A percentile compares a stretch with the other conserved stretches of the same genome.
These are phyloP conservation scores for Erpetoichthys calabaricus DNA, from an alignment of 2,797 vertebrate genomes.

Conservation along the genomic window DNA sequence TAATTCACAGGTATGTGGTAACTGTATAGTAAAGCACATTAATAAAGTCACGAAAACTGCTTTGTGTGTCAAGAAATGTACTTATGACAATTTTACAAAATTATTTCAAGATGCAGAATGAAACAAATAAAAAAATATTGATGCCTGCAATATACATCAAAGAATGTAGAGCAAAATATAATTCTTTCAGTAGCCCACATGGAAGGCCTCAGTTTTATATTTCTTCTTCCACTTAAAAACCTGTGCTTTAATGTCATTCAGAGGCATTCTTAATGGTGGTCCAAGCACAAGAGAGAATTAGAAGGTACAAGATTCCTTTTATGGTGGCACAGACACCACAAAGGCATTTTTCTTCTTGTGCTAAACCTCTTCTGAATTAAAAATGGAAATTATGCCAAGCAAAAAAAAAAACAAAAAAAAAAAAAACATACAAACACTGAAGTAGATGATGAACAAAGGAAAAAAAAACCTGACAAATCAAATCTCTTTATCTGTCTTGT, in stretches of 20 bases:
- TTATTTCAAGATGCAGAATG: slow-evolving; percentile 34
- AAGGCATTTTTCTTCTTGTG: background rate
- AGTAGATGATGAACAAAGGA: background rate
- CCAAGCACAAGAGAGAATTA: slow-evolving; percentile 21
- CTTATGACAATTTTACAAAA: slow-evolving; percentile 20
- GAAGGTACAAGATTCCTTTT: slow-evolving; percentile 17
- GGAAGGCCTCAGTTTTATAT: slow-evolving; percentile 20
- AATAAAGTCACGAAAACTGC: too few species aligned
- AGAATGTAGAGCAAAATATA: slow-evolving; percentile 30
- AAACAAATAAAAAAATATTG: slow-evolving; percentile 22
- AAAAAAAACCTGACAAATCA: background rate
- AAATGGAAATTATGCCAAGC: background rate
- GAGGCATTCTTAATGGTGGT: slow-evolving; percentile 19
- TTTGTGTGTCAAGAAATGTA: too few species aligned
- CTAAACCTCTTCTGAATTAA: background rate
- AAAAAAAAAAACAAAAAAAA: too few species aligned
- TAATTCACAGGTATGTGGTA: too few species aligned
- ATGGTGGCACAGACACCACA: slow-evolving; percentile 20
- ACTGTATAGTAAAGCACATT: too few species aligned
- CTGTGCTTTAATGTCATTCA: slow-evolving; percentile 25
- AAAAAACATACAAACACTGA: background rate
- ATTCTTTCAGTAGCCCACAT: slow-evolving; percentile 21
- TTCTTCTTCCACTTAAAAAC: slow-evolving; percentile 19
- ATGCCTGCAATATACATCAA: slow-evolving; percentile 30
- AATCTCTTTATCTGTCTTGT: too few species aligned